Percentiles rank a stretch among this genome's conserved stretches.
Conservation (phyloP, 2,797 vertebrate species). For the Malacoraja senta region DNA sequence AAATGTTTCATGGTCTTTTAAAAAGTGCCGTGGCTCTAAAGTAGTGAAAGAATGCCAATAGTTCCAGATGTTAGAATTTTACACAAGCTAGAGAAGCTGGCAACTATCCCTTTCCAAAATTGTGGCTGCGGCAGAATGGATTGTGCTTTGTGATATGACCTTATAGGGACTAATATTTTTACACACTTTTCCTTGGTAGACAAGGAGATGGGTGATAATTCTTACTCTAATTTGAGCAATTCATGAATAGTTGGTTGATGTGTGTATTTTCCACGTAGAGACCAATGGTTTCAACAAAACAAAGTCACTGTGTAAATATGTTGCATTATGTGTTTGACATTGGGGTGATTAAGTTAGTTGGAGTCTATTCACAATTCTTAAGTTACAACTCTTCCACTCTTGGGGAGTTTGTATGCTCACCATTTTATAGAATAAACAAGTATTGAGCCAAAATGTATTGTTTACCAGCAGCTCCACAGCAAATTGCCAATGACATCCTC, state of each 20-base stretch:
- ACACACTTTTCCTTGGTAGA: background rate
- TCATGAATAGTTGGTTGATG: background rate
- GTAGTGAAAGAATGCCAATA: background rate
- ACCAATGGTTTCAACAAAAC: background rate
- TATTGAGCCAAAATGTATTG: no score
- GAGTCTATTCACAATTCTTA: background rate
- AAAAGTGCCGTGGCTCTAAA: background rate
- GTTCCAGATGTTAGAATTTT: background rate
- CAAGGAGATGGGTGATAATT: background rate
- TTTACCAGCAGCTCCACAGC: no score
- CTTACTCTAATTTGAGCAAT: background rate
- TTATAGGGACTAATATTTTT: background rate
- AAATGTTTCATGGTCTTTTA: background rate
- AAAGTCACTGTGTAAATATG: background rate
- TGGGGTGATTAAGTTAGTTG: background rate
- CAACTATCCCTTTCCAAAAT: background rate
- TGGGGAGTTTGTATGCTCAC: background rate
- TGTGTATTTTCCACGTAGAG: background rate
- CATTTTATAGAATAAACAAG: background rate
- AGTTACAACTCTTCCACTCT: background rate
- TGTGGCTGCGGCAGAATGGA: background rate
- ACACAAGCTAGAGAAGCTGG: background rate
- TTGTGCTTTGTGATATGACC: background rate
- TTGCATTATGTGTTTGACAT: background rate
- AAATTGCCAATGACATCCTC: no score